phyloP scores from a whole-genome alignment of 2,797 vertebrate species.

The Bovichtus diacanthus region DNA sequence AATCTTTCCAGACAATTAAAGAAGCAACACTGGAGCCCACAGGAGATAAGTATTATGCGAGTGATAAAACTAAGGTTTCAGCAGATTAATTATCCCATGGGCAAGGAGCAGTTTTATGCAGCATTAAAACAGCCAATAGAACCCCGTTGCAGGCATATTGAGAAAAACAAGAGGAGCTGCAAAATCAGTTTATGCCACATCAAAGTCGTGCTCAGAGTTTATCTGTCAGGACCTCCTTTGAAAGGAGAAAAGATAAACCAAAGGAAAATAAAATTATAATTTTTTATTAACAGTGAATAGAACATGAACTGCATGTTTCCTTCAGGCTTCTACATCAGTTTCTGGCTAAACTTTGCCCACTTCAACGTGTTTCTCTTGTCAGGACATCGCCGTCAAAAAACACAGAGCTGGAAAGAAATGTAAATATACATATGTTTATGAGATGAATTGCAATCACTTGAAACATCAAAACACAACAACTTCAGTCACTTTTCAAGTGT shows the following conservation, averaged over 20 bases:
- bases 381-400: background rate
- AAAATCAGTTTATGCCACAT: background rate
- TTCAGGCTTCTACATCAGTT: background rate
- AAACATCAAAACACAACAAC: slow-evolving; percentile 7
- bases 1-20: slow-evolving; percentile 51
- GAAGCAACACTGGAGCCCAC: slow-evolving; percentile 20
- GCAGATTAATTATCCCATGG: slow-evolving; percentile 27
- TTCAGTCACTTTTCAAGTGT: slow-evolving; percentile 28
- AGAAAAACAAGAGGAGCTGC: slow-evolving; percentile 1
- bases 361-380: background rate
- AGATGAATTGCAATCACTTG: background rate
- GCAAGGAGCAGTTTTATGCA: background rate
- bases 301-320: background rate
- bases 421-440: slow-evolving; percentile 6
- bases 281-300: background rate
- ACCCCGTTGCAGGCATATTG: background rate
- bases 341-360: background rate
- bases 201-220: background rate
- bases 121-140: background rate
- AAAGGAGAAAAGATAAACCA: background rate
- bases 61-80: slow-evolving; percentile 34
- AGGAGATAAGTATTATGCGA: slow-evolving; percentile 10
- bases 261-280: too few relatives aligned
- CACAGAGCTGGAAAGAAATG: background rate
- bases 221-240: background rate